A percentile compares a stretch with the other conserved stretches of the same genome.
Evolutionary conservation across 2,113 vertebrate species (phyloP).

Genomic region (Seriola quinqueradiata): DNA sequence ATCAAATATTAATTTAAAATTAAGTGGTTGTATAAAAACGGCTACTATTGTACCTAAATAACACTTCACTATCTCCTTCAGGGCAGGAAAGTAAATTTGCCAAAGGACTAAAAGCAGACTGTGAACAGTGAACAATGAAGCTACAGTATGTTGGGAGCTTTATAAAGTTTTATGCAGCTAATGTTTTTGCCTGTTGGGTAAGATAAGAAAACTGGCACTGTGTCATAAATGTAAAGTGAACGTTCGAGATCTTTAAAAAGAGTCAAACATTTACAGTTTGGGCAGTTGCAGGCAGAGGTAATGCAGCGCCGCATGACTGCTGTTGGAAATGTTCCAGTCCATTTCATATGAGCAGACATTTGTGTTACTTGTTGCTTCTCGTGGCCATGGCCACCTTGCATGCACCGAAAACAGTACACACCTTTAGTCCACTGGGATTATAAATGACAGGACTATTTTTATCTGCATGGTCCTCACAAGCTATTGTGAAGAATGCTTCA

Average conservation of each 20-base stretch:
- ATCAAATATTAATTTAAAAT: no score
- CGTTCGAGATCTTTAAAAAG: not conserved
- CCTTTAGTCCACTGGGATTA: conserved; percentile 27
- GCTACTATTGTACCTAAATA: no score
- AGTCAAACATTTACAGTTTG: conserved; percentile 49
- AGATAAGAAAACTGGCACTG: not conserved
- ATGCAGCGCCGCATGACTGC: not conserved
- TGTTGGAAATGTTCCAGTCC: not conserved
- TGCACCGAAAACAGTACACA: conserved; percentile 3
- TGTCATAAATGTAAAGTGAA: conserved; percentile 51
- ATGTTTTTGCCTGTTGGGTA: conserved; percentile 25
- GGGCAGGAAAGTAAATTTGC: not conserved
- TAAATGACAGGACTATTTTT: conserved; percentile 10
- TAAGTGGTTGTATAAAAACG: no score
- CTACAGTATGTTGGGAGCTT: not conserved
- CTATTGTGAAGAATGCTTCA: not conserved
- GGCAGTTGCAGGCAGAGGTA: not conserved
- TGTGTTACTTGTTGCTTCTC: not conserved
- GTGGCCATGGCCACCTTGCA: not conserved
- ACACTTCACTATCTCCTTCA: not conserved
- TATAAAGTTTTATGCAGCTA: not conserved
- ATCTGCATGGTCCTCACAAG: not conserved
- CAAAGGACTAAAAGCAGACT: not conserved
- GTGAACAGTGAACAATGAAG: not conserved
- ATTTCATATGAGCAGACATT: not conserved